Conservation (phyloP, 2,888 invertebrate species). For the Hyppa rectilinea region DNA sequence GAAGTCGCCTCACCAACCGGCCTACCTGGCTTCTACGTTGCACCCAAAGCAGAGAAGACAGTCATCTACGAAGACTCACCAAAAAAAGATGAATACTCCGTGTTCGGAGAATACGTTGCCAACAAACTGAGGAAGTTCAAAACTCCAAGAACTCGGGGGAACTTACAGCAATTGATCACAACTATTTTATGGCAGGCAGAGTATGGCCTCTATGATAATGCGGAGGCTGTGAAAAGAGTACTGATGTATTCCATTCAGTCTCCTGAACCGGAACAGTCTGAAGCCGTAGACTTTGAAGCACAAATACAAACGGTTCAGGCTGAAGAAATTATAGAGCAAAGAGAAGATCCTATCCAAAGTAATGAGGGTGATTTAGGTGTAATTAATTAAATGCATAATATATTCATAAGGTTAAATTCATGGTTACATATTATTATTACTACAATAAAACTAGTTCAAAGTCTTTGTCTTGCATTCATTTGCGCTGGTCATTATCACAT, state of each 20-base stretch:
- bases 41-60: constrained; percentile 68
- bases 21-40: constrained; percentile 69
- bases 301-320: constrained; percentile 57
- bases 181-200: constrained; percentile 88
- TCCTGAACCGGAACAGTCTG: constrained; percentile 55
- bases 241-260: constrained; percentile 78
- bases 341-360: constrained; percentile 63
- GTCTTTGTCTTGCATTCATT: constrained; percentile 15
- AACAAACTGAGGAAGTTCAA: constrained; percentile 85
- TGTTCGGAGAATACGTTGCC: constrained; percentile 87
- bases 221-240: constrained; percentile 83
- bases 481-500: not conserved
- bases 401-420: constrained; percentile 34
- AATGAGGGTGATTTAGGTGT: constrained; percentile 58
- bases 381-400: constrained; percentile 35
- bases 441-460: constrained; percentile 38
- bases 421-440: constrained; percentile 35
- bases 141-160: constrained; percentile 79
- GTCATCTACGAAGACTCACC: constrained; percentile 70
- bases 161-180: constrained; percentile 86
- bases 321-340: constrained; percentile 64
- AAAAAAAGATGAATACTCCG: constrained; percentile 81
- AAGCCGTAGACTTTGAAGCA: constrained; percentile 50
- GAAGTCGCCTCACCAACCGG: constrained; percentile 80
- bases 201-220: constrained; percentile 84